phyloP scores from a whole-genome alignment of 2,797 vertebrate genomes.

The Semotilus atromaculatus region DNA sequence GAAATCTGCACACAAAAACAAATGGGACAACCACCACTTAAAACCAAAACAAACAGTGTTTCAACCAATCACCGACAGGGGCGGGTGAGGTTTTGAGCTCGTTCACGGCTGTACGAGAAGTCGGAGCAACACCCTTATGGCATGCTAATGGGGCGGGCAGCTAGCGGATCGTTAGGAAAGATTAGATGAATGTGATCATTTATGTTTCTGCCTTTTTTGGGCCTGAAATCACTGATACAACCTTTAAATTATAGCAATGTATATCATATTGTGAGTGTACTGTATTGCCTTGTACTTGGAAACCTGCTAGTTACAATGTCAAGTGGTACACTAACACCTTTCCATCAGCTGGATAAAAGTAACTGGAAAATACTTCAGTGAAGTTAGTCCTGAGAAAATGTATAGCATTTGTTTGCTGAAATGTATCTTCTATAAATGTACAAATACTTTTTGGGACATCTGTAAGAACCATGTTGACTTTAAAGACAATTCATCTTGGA shows the following conservation, averaged over 20 bases:
- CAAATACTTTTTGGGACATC: neutral
- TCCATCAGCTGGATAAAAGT: neutral
- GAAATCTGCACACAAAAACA: too few species aligned
- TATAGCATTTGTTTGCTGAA: neutral
- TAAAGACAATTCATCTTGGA: neutral
- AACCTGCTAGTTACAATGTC: neutral
- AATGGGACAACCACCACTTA: too few species aligned
- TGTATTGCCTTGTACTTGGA: neutral
- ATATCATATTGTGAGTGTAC: neutral
- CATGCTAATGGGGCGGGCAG: too few species aligned
- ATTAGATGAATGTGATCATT: too few species aligned
- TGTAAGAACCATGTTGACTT: neutral
- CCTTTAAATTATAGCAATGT: neutral
- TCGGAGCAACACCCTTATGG: too few species aligned
- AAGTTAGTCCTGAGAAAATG: neutral
- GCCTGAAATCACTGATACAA: too few species aligned
- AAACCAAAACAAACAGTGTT: too few species aligned
- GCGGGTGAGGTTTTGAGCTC: too few species aligned
- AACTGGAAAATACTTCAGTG: neutral
- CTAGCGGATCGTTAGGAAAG: too few species aligned
- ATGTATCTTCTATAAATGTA: neutral
- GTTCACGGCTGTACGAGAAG: too few species aligned
- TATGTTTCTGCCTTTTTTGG: too few species aligned
- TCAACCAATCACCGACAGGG: too few species aligned
- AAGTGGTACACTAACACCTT: neutral